phyloP scores from a whole-genome alignment of 2,888 invertebrate species.

The Leucozona laternaria region DNA sequence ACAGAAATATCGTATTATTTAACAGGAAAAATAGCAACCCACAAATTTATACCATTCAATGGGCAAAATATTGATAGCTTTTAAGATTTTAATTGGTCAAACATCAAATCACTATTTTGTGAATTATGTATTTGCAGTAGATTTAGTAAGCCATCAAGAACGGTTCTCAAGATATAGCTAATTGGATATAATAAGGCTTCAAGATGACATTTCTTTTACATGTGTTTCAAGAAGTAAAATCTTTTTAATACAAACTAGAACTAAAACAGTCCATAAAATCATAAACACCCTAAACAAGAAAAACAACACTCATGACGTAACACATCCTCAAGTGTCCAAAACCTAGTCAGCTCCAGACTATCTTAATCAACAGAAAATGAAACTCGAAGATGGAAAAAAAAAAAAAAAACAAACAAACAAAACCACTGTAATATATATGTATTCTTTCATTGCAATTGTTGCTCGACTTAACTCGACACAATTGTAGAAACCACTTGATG shows the following conservation, averaged over 20 bases:
- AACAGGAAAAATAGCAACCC: no score
- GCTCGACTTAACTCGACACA: constrained; percentile 58
- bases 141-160: no score
- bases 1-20: no score
- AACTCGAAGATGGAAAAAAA: constrained; percentile 1
- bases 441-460: constrained; percentile 44
- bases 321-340: constrained; percentile 28
- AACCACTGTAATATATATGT: not conserved
- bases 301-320: not conserved
- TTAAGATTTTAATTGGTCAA: no score
- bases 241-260: not conserved
- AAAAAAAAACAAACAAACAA: constrained; percentile 5
- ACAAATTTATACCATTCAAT: no score
- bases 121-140: no score
- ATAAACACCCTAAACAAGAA: constrained; percentile 7
- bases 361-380: constrained; percentile 52
- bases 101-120: no score
- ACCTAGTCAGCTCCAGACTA: constrained; percentile 53
- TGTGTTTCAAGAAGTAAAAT: no score
- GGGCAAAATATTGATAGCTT: no score
- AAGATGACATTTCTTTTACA: no score
- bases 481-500: constrained; percentile 67
- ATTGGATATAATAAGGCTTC: no score
- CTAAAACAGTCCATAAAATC: not conserved
- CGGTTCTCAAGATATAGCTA: no score